These are phyloP conservation scores for Prinia subflava DNA, from an alignment of 2,113 vertebrate genomes.

Conservation along the genomic window DNA sequence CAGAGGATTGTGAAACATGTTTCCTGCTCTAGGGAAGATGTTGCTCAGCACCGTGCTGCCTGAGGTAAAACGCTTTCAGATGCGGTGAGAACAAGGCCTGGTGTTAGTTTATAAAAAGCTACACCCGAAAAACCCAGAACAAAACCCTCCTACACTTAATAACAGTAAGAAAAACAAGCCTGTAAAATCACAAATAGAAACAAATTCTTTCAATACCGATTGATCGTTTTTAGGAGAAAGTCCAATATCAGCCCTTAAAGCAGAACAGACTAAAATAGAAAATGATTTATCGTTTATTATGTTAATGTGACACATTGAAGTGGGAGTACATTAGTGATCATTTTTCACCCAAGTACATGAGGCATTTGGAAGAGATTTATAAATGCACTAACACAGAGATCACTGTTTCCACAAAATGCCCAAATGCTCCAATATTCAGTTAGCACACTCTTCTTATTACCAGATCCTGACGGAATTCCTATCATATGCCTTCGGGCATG, in stretches of 20 bases:
- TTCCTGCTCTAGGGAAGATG: conserved; percentile 10
- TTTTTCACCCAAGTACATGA: not conserved
- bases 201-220: not conserved
- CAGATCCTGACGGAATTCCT: not conserved
- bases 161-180: not conserved
- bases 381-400: not conserved
- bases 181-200: not conserved
- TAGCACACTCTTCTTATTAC: not conserved
- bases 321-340: not conserved
- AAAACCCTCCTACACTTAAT: not conserved
- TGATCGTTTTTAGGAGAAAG: not conserved
- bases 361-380: not conserved
- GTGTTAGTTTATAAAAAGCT: not conserved
- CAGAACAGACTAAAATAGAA: not conserved
- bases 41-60: not conserved
- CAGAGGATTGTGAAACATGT: not conserved
- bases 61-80: not conserved
- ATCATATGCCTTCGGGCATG: not conserved
- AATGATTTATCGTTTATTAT: not conserved
- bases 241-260: not conserved
- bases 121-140: not conserved
- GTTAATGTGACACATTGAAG: not conserved
- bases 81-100: not conserved
- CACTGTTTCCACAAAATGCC: not conserved
- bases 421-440: not conserved